phyloP scores from a whole-genome alignment of 2,888 invertebrate genomes.

The Hermaeophaga mercurialis region DNA sequence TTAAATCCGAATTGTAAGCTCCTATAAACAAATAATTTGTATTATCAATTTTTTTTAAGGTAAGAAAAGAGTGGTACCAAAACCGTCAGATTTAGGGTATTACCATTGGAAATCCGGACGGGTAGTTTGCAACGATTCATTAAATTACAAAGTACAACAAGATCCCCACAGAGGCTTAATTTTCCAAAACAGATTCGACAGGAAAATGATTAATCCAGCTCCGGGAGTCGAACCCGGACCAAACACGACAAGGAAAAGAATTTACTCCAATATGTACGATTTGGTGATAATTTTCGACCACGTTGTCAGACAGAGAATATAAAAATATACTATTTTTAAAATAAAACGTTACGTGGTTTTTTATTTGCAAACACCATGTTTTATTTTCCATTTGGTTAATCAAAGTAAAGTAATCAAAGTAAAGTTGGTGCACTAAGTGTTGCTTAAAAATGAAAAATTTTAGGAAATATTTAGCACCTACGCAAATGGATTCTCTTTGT shows the following conservation, averaged over 20 bases:
- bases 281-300: conserved; percentile 83
- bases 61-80: conserved; percentile 67
- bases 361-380: too few relatives aligned
- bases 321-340: conserved; percentile 23
- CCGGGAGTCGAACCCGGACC: conserved; percentile 67
- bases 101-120: conserved; percentile 79
- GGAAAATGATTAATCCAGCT: conserved; percentile 76
- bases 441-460: too few relatives aligned
- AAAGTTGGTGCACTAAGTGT: too few relatives aligned
- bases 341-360: neutral
- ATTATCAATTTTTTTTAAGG: conserved; percentile 42
- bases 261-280: conserved; percentile 70
- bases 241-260: conserved; percentile 68
- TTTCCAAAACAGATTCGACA: conserved; percentile 81
- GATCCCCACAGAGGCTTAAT: conserved; percentile 74
- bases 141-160: conserved; percentile 77
- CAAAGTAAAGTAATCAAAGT: too few relatives aligned
- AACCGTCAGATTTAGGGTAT: conserved; percentile 73
- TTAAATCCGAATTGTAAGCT: too few relatives aligned
- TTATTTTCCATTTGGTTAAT: too few relatives aligned
- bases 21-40: too few relatives aligned
- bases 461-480: too few relatives aligned
- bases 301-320: conserved; percentile 63
- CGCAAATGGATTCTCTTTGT: too few relatives aligned
- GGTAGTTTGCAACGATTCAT: conserved; percentile 72